These are phyloP conservation scores for Potamarius usumacintae DNA, from an alignment of 2,113 vertebrate genomes.

Conservation along the genomic window DNA sequence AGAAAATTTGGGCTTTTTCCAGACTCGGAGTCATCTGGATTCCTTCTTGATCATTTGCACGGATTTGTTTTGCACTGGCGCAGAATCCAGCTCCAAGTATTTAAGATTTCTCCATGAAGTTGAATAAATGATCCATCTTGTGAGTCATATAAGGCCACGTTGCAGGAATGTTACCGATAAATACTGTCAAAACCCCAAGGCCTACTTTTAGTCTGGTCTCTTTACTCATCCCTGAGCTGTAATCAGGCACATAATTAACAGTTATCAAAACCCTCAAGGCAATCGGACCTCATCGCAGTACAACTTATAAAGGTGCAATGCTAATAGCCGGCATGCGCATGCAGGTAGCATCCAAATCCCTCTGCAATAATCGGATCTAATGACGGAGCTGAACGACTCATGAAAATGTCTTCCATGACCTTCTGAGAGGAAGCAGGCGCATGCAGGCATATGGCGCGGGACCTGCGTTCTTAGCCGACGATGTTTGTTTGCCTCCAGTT, in stretches of 20 bases:
- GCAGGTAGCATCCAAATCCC: constrained; percentile 65
- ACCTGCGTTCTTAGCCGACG: constrained; percentile 52
- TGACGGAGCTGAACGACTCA: constrained; percentile 71
- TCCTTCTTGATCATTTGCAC: not conserved
- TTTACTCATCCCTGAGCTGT: constrained; percentile 9
- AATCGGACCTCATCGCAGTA: not conserved
- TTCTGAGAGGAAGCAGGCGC: constrained; percentile 52
- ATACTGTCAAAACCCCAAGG: not conserved
- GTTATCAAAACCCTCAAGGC: constrained; percentile 9
- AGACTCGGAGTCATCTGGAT: not conserved
- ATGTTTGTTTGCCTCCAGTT: constrained; percentile 57
- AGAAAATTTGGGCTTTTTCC: not conserved
- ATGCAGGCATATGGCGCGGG: constrained; percentile 60
- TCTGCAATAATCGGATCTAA: constrained; percentile 74
- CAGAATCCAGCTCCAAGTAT: not conserved
- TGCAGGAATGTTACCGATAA: not conserved
- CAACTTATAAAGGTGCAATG: constrained; percentile 53
- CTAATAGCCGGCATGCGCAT: constrained; percentile 67
- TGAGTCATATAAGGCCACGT: not conserved
- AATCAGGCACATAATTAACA: constrained; percentile 7
- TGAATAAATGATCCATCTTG: too few relatives aligned
- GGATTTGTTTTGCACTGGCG: not conserved
- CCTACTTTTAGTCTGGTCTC: not conserved
- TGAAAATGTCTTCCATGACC: constrained; percentile 67
- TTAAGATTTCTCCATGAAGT: not conserved